A percentile compares a stretch with the other conserved stretches of the same genome.
phyloP scores from a whole-genome alignment of 2,113 vertebrate species.

The Dissostichus mawsoni region DNA sequence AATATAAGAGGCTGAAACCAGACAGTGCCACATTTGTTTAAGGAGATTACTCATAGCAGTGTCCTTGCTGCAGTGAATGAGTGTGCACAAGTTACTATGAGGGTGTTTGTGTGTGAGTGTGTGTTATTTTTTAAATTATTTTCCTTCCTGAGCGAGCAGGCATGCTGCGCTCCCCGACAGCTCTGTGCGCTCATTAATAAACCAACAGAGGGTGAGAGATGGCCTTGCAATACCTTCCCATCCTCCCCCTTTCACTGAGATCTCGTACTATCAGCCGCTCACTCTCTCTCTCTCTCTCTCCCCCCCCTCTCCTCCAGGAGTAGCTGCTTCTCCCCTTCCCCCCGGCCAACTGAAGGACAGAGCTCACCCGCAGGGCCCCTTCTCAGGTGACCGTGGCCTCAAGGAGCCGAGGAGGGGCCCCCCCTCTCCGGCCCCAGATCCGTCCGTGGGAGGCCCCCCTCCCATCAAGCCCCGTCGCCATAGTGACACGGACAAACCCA shows the following conservation, averaged over 20 bases:
- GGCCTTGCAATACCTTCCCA: slow-evolving; percentile 80
- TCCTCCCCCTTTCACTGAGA: slow-evolving; percentile 58
- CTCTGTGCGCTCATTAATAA: slow-evolving; percentile 81
- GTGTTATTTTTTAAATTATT: slow-evolving; percentile 20
- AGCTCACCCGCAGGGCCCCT: slow-evolving; percentile 66
- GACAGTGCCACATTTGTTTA: slow-evolving; percentile 57
- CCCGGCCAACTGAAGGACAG: slow-evolving; percentile 79
- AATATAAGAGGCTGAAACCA: slow-evolving; percentile 36
- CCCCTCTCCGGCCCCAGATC: slow-evolving; percentile 65
- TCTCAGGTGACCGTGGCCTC: slow-evolving; percentile 78
- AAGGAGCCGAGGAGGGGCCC: slow-evolving; percentile 83
- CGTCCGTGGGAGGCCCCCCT: slow-evolving; percentile 81
- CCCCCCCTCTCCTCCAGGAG: slow-evolving; percentile 78
- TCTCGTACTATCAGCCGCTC: slow-evolving; percentile 45
- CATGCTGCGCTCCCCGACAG: slow-evolving; percentile 77
- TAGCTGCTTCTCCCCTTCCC: slow-evolving; percentile 84
- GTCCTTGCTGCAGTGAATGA: slow-evolving; percentile 67
- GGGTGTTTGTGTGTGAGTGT: slow-evolving; percentile 30
- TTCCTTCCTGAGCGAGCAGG: slow-evolving; percentile 64
- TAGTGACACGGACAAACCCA: slow-evolving; percentile 94
- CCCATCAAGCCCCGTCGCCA: slow-evolving; percentile 90
- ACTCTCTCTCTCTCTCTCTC: slow-evolving; percentile 32
- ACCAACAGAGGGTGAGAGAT: slow-evolving; percentile 78
- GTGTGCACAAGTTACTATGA: slow-evolving; percentile 34
- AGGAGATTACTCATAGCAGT: slow-evolving; percentile 52